phyloP scores from a whole-genome alignment of 1,140 invertebrate species.

The Triops cancriformis region DNA sequence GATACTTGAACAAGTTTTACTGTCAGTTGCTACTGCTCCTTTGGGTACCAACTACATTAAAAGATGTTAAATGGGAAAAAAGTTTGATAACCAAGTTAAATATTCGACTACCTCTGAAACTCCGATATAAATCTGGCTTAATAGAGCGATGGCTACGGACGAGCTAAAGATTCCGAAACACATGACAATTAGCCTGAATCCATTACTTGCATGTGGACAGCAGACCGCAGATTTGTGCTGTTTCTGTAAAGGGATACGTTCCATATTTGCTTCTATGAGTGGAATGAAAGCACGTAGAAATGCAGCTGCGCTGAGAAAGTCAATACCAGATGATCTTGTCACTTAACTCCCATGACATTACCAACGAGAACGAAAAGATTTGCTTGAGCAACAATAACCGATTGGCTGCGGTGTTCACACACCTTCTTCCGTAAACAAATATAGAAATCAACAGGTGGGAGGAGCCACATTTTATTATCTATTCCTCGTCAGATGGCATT shows the following conservation, averaged over 20 bases:
- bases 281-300: not conserved
- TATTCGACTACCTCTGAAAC: constrained; percentile 37
- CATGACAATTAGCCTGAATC: constrained; percentile 36
- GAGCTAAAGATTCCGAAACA: constrained; percentile 36
- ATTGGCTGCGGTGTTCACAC: too few relatives aligned
- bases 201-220: constrained; percentile 18
- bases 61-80: not conserved
- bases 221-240: constrained; percentile 11
- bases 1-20: constrained; percentile 57
- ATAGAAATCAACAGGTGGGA: too few relatives aligned
- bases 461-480: too few relatives aligned
- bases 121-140: constrained; percentile 38
- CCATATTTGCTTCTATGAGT: not conserved
- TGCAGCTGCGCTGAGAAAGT: too few relatives aligned
- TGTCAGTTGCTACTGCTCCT: constrained; percentile 64
- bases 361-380: too few relatives aligned
- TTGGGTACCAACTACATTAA: constrained; percentile 53
- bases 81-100: not conserved
- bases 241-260: not conserved
- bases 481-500: too few relatives aligned
- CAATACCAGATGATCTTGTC: too few relatives aligned
- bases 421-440: too few relatives aligned
- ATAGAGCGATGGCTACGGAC: constrained; percentile 37
- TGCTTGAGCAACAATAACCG: too few relatives aligned
- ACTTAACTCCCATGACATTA: too few relatives aligned